Percentiles rank a stretch among this genome's conserved stretches.
Conservation (phyloP, 2,888 invertebrate species). For the Euclidia mi region DNA sequence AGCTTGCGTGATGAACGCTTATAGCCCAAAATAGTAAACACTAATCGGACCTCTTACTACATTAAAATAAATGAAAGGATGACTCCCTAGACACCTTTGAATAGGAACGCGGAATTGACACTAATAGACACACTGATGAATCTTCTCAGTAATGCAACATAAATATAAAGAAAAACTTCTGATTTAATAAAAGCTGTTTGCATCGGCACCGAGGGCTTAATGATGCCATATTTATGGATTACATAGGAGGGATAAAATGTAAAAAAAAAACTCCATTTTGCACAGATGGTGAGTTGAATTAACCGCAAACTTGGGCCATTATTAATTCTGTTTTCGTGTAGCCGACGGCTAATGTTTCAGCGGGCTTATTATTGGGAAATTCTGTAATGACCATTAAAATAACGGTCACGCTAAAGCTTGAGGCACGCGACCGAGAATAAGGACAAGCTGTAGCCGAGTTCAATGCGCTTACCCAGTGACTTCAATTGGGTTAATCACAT, state of each 20-base stretch:
- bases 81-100: constrained; percentile 65
- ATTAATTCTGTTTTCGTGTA: constrained; percentile 87
- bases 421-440: constrained; percentile 78
- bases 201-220: constrained; percentile 62
- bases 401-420: constrained; percentile 77
- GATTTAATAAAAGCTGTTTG: constrained; percentile 62
- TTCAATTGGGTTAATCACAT: constrained; percentile 48
- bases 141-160: constrained; percentile 57
- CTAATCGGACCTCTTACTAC: constrained; percentile 8
- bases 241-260: constrained; percentile 65
- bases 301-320: constrained; percentile 83
- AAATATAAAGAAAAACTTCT: constrained; percentile 46
- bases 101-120: constrained; percentile 51
- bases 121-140: constrained; percentile 86
- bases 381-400: constrained; percentile 87
- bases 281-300: constrained; percentile 80
- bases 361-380: constrained; percentile 86
- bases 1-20: too few species aligned
- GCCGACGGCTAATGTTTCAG: constrained; percentile 81
- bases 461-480: constrained; percentile 61
- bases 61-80: constrained; percentile 82
- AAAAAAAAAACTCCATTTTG: constrained; percentile 74
- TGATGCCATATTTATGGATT: constrained; percentile 73
- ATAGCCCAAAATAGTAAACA: background rate
- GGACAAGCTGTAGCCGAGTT: constrained; percentile 68